Base-by-base conservation (phyloP, 2,113 vertebrate species). In the Brachirus orientalis region DNA sequence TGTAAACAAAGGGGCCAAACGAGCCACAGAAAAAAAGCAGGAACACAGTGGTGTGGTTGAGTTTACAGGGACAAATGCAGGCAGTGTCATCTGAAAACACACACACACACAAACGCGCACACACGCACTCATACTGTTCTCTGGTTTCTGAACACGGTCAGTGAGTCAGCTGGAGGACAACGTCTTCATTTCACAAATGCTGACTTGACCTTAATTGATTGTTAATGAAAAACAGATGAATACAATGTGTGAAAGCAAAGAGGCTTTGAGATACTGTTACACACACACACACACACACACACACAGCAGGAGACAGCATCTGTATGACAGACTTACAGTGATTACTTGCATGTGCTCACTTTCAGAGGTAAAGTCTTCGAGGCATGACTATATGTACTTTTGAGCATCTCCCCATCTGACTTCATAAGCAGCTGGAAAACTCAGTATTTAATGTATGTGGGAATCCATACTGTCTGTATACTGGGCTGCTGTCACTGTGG, bases 371-470 rank as follows among this genome's bases (percentile, higher is more conserved):
- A 14, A 40, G 13, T 35, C 52, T 66, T 41, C 12, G 51, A 58
- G 18, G 41, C 20, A 18, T 55, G 44, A 11, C 44, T 44, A 9
- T 69, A 58, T 54, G 22, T 47, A 10, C 8, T 22, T 28, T 41
- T 22, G 18, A 22, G 8, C 41, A 44, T 57, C 20, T 63, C 17
- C 57, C 59, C 35, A 52, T 44, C 20, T 65, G 16, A 70, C 41
- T 37, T 67, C 71, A 78, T 57, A 37, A 46, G 62, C 63, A 53
- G 66, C 60, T 17, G 46, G 44, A 79, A 35, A 55, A n/a, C 40
- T 54, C 69, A 8, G 63, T n/a, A 6, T 28, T 47, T 45, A 17
- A 6, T 28, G 28, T 28, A 6, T 28, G 28, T 28, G 28, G 22
- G 22, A 28, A 2, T 28, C 22, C 12, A 10, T 40, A 40, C 38